phyloP scores from a whole-genome alignment of 2,888 invertebrate species.

The Keiferia lycopersicella region DNA sequence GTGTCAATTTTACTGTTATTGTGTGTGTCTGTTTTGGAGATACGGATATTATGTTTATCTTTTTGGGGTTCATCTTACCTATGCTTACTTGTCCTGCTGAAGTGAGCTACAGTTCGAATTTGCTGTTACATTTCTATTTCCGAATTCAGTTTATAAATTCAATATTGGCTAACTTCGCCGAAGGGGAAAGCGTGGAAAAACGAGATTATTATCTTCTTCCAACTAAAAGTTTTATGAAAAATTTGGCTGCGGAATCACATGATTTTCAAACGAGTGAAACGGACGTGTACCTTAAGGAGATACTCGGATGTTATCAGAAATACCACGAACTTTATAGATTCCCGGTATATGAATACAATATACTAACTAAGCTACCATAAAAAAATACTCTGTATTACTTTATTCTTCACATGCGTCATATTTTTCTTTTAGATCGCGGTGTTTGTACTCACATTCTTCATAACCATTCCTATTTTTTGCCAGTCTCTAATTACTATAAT shows the following conservation, averaged over 20 bases:
- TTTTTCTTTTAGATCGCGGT: neutral
- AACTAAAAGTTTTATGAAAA: conserved; percentile 32
- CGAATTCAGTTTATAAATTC: conserved; percentile 54
- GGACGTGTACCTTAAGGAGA: conserved; percentile 45
- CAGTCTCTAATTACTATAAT: neutral
- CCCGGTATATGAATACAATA: conserved; percentile 44
- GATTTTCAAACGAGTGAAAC: conserved; percentile 46
- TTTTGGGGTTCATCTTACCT: neutral
- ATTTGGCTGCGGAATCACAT: conserved; percentile 45
- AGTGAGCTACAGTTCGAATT: conserved; percentile 47
- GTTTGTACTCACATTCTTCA: neutral
- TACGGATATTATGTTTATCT: neutral
- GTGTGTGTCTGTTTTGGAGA: neutral
- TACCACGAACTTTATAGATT: conserved; percentile 47
- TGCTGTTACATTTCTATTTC: conserved; percentile 48
- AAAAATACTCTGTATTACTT: neutral
- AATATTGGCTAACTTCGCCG: conserved; percentile 51
- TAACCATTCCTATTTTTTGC: neutral
- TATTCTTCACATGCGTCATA: neutral
- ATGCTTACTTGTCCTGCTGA: conserved; percentile 36
- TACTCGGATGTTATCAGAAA: conserved; percentile 45
- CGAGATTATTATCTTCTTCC: neutral
- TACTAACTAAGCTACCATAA: too few species aligned
- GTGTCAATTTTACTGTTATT: neutral
- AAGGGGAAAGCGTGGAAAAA: conserved; percentile 26